Conservation (phyloP, 2,797 vertebrate species). For the Danio choprae region DNA sequence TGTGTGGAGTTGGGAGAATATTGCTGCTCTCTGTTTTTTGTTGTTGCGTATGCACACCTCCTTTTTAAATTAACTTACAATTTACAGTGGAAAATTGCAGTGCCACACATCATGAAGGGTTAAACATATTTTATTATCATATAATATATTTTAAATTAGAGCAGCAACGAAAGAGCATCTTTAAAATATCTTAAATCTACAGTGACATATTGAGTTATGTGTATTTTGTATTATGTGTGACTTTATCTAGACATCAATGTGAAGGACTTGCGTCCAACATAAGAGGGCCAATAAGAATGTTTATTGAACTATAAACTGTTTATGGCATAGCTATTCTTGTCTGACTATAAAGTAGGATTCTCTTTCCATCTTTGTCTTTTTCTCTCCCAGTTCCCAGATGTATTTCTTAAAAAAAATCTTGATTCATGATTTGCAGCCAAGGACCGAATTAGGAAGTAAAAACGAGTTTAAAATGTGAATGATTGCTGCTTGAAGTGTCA, state of each 20-base stretch:
- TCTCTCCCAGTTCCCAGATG: background rate
- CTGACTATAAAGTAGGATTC: constrained; percentile 9
- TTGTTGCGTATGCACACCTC: background rate
- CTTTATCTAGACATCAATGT: background rate
- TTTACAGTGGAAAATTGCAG: constrained; percentile 39
- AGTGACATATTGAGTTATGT: background rate
- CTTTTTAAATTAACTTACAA: background rate
- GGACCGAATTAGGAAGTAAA: background rate
- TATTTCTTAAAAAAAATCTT: constrained; percentile 8
- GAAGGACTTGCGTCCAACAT: background rate
- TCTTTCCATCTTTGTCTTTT: background rate
- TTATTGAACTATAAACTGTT: background rate
- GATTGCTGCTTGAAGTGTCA: background rate
- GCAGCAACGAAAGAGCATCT: background rate
- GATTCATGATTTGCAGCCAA: constrained; percentile 1
- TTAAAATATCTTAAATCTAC: constrained; percentile 5
- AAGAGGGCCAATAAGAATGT: constrained; percentile 17
- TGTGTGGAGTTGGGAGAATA: constrained; percentile 3
- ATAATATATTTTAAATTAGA: background rate
- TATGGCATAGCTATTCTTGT: background rate
- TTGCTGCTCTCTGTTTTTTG: constrained; percentile 70
- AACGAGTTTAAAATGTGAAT: background rate
- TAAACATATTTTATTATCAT: background rate
- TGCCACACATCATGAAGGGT: constrained; percentile 17
- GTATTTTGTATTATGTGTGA: background rate